A percentile compares a stretch with the other conserved stretches of the same genome.
These are phyloP conservation scores for Muraenolepis orangiensis DNA, from an alignment of 2,797 vertebrate species.

Conservation along the genomic window DNA sequence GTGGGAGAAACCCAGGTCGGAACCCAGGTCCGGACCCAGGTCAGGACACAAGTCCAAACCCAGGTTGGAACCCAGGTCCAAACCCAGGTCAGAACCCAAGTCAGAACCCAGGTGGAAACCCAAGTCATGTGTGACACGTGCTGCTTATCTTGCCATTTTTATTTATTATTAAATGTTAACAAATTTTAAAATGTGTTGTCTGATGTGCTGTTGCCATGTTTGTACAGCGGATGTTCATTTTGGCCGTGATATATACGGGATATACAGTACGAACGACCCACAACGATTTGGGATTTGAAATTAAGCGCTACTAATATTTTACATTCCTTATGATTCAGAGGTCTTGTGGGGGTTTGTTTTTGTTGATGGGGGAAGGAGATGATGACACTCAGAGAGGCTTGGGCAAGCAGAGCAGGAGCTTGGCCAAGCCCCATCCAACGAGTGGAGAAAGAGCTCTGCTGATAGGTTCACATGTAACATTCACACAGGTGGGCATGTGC, in stretches of 20 bases:
- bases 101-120: constrained; percentile 29
- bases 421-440: neutral
- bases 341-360: neutral
- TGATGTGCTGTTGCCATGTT: constrained; percentile 23
- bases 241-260: neutral
- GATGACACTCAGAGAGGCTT: neutral
- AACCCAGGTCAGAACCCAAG: too few species aligned
- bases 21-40: neutral
- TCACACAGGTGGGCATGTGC: neutral
- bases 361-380: neutral
- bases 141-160: constrained; percentile 13
- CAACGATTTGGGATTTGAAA: neutral
- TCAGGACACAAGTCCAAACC: too few species aligned
- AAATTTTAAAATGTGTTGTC: neutral
- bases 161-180: neutral
- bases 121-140: constrained; percentile 19
- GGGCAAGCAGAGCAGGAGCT: neutral
- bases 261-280: too few species aligned
- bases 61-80: constrained; percentile 24
- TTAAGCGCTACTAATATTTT: constrained; percentile 22
- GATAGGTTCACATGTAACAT: neutral
- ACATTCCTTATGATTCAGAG: constrained; percentile 23
- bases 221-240: neutral
- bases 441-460: neutral
- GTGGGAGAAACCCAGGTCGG: neutral